These are phyloP conservation scores for Epinotia brunnichana DNA, from an alignment of 2,888 invertebrate genomes.

Conservation along the genomic window DNA sequence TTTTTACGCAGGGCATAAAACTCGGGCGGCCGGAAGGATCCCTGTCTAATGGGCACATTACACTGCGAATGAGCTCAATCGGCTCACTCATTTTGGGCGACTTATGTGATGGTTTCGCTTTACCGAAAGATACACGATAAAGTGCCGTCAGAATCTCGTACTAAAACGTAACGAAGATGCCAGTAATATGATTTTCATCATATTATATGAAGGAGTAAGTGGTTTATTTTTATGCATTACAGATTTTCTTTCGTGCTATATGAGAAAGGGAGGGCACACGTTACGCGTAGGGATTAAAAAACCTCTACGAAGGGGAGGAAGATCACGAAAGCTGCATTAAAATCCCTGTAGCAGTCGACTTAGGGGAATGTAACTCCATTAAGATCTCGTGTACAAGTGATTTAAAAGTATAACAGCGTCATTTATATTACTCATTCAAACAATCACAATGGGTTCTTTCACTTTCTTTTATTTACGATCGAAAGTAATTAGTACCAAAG, in stretches of 20 bases:
- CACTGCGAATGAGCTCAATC: conserved; percentile 41
- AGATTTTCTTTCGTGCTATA: background rate
- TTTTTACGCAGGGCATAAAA: conserved; percentile 39
- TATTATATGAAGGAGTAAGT: conserved; percentile 8
- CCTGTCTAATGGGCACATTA: conserved; percentile 38
- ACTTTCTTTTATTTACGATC: conserved; percentile 36
- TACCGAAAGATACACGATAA: conserved; percentile 29
- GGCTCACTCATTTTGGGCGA: conserved; percentile 37
- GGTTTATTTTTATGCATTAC: conserved; percentile 18
- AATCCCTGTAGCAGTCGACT: conserved; percentile 8
- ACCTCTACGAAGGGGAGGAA: conserved; percentile 13
- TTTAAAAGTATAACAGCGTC: conserved; percentile 15
- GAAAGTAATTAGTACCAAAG: conserved; percentile 16
- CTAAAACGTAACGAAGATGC: conserved; percentile 6
- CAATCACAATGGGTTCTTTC: conserved; percentile 22
- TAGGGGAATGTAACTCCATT: conserved; percentile 28
- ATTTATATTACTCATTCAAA: conserved; percentile 26
- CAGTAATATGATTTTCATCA: conserved; percentile 28
- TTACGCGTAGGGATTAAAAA: conserved; percentile 20
- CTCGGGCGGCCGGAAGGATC: conserved; percentile 32
- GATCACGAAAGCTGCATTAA: conserved; percentile 24
- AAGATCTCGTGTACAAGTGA: conserved; percentile 11
- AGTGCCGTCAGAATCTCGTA: conserved; percentile 8
- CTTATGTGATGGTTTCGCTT: conserved; percentile 36
- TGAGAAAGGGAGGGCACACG: conserved; percentile 9